These are phyloP conservation scores for Uromys caudimaculatus DNA, from an alignment of 2,797 vertebrate species.

Conservation along the genomic window DNA sequence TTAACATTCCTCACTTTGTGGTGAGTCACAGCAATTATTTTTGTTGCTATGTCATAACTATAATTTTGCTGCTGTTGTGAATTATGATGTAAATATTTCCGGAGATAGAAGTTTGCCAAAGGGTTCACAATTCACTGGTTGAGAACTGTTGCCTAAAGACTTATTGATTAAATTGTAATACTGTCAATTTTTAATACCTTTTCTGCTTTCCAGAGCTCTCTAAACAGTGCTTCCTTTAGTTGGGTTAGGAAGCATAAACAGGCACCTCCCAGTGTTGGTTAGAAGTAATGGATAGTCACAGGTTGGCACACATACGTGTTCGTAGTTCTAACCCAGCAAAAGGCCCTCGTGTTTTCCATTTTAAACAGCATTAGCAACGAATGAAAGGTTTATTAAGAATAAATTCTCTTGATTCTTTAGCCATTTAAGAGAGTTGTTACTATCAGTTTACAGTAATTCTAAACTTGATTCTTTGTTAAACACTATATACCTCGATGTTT, in stretches of 20 bases:
- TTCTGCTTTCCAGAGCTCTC: slow-evolving; percentile 11
- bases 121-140: neutral
- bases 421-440: neutral
- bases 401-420: neutral
- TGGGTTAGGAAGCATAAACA: neutral
- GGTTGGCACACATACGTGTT: neutral
- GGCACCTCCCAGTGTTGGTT: neutral
- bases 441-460: slow-evolving; percentile 5
- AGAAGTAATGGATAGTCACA: neutral
- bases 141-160: neutral
- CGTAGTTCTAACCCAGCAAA: neutral
- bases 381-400: neutral
- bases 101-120: neutral
- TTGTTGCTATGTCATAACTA: neutral
- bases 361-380: neutral
- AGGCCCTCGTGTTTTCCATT: neutral
- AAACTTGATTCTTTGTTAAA: neutral
- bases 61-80: neutral
- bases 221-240: neutral
- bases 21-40: neutral
- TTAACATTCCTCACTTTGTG: neutral
- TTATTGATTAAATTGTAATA: neutral
- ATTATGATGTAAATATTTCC: neutral
- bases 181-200: neutral
- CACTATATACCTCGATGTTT: neutral